Conservation (phyloP, 2,797 vertebrate genomes). For the Argentina silus region DNA sequence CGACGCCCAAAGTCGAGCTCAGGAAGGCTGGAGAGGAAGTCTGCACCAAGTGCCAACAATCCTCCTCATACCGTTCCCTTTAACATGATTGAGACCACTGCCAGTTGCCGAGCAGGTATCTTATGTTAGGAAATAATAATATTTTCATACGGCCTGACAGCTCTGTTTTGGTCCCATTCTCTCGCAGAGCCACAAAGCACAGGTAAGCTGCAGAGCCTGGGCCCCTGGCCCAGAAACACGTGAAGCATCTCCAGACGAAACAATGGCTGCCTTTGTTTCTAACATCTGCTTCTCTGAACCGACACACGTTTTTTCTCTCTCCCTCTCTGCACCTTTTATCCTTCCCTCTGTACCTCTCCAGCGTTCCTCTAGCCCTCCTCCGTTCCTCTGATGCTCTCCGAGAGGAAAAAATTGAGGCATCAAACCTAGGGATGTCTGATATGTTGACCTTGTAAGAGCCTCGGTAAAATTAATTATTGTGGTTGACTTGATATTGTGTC, state of each 20-base stretch:
- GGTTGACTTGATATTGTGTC: constrained; percentile 50
- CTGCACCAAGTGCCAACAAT: constrained; percentile 46
- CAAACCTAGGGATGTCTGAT: constrained; percentile 36
- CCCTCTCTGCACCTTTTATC: constrained; percentile 31
- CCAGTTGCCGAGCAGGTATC: constrained; percentile 74
- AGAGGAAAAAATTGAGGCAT: constrained; percentile 28
- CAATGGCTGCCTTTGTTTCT: constrained; percentile 85
- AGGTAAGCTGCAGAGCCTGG: constrained; percentile 83
- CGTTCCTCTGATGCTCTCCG: constrained; percentile 34
- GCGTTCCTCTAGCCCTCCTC: constrained; percentile 38
- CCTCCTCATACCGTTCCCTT: constrained; percentile 73
- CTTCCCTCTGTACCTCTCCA: constrained; percentile 29
- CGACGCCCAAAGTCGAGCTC: constrained; percentile 41
- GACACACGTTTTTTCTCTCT: constrained; percentile 55
- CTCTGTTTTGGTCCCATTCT: constrained; percentile 77
- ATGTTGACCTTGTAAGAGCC: constrained; percentile 40
- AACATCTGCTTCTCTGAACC: constrained; percentile 79
- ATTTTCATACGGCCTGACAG: constrained; percentile 79
- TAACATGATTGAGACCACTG: constrained; percentile 67
- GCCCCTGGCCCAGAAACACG: constrained; percentile 80
- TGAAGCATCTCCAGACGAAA: constrained; percentile 80
- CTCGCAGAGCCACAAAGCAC: constrained; percentile 77
- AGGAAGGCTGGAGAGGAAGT: constrained; percentile 53
- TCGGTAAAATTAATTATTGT: constrained; percentile 51
- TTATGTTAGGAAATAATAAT: constrained; percentile 76